Conservation (phyloP, 2,113 vertebrate species). For the Halcyon senegalensis region DNA sequence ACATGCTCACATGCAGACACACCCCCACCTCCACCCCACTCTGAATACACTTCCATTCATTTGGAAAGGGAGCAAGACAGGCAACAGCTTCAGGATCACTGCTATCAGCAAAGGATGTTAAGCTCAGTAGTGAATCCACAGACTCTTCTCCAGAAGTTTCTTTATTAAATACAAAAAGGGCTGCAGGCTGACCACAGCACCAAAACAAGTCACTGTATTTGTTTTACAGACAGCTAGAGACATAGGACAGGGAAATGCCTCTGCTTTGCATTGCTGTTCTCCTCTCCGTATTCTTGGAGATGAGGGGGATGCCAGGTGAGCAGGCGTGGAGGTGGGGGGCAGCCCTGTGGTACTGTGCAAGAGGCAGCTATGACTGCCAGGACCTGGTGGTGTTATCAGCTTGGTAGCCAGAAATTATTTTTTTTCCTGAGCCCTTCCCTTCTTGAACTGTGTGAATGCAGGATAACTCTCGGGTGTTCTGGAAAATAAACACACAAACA, state of each 20-base stretch:
- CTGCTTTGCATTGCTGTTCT: constrained; percentile 34
- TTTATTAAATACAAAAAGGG: constrained; percentile 62
- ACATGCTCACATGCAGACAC: neutral
- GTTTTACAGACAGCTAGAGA: constrained; percentile 40
- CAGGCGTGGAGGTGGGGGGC: constrained; percentile 17
- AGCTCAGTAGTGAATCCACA: constrained; percentile 38
- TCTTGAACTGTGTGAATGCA: constrained; percentile 34
- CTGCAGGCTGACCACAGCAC: constrained; percentile 43
- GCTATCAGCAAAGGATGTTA: neutral
- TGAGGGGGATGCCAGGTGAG: neutral
- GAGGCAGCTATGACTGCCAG: neutral
- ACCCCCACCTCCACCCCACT: neutral
- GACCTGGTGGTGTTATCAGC: neutral
- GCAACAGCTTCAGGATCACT: neutral
- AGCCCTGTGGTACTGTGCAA: constrained; percentile 5
- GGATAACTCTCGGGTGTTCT: constrained; percentile 30
- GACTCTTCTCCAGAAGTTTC: constrained; percentile 59
- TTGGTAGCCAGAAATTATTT: neutral
- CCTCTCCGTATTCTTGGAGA: constrained; percentile 15
- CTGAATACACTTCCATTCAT: neutral
- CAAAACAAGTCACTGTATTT: neutral
- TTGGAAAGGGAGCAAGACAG: neutral
- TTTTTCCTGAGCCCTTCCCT: constrained; percentile 34
- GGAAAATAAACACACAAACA: constrained; percentile 61
- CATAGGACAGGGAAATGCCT: neutral